Evolutionary conservation across 1,140 invertebrate genomes (phyloP), one percentile per base, ranked within the genome.

Genomic region (Nylanderia fulva): DNA sequence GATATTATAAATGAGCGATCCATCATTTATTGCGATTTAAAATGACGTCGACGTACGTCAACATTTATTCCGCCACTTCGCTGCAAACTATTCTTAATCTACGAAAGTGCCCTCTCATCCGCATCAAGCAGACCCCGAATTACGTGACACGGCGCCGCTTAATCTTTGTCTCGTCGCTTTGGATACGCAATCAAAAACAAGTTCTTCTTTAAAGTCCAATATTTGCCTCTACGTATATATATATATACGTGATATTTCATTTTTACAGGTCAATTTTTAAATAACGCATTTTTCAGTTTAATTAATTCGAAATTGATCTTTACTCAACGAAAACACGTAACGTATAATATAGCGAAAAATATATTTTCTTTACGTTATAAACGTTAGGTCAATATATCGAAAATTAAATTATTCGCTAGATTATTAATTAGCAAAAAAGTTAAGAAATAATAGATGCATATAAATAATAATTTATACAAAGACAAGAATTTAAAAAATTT

Each of bases 1-100:
- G 52, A 71, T 80, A 80, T 72, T 3, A 11, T 13, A 33, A 24
- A 48, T 13, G 29, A 21, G 7, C 39, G 75, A 84, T 77, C 74
- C 24, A 84, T 84, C 72, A 84, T 84, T 75, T 77, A 56, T 84
- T 33, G 60, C 74, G 27, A 63, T 77, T 63, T 64, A 48, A 77
- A 56, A 61, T 58, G 66, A 72, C 66, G 54, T 39, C 66, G 52
- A 48, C 61, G 66, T 18, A n/a, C 36, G 48, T 66, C 33, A 8
- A 24, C 24, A 61, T 79, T 79, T 66, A 79, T 71, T 24, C 36
- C 42, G 66, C 52, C 21, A 56, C 66, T 69, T 11, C 36, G 4
- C 66, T 45, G 36, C 77, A 82, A 72, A 82, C 66, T 60, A 54
- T 71, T n/a, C 52, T 71, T 42, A 82, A 82, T 82, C 66, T 72